Percentiles rank a stretch among this genome's conserved stretches.
Conservation (phyloP, 2,888 invertebrate genomes). For the Pachydiplax longipennis region DNA sequence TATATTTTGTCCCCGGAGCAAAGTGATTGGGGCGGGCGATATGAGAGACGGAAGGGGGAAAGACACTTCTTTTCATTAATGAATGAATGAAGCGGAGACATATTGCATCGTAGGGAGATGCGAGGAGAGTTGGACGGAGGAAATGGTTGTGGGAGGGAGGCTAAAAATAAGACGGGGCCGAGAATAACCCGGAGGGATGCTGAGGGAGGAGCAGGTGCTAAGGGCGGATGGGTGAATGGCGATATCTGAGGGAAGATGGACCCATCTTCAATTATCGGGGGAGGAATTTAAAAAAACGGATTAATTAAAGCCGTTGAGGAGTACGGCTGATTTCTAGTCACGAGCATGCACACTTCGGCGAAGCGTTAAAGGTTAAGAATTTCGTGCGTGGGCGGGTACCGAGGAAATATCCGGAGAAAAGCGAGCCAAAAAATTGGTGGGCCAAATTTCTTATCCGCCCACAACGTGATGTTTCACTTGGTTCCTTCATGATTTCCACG, state of each 20-base stretch:
- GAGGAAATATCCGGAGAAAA: background rate
- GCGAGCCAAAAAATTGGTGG: background rate
- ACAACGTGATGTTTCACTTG: too few species aligned
- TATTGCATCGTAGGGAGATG: background rate
- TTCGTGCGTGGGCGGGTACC: background rate
- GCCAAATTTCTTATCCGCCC: too few species aligned
- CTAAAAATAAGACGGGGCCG: slow-evolving; percentile 29
- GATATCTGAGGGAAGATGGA: background rate
- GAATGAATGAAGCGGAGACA: slow-evolving; percentile 35
- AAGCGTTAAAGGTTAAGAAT: background rate
- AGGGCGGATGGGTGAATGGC: slow-evolving; percentile 8
- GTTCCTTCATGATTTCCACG: too few species aligned
- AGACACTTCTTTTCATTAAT: slow-evolving; percentile 28
- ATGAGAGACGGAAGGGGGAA: background rate
- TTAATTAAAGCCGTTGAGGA: too few species aligned
- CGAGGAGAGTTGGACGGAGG: background rate
- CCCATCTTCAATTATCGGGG: background rate
- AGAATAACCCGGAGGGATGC: background rate
- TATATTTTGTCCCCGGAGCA: background rate
- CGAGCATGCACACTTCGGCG: background rate
- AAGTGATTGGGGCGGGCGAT: slow-evolving; percentile 15
- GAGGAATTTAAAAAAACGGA: too few species aligned
- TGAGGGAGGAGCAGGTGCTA: slow-evolving; percentile 21
- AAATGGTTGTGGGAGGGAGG: background rate
- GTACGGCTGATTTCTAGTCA: background rate